A percentile compares a stretch with the other conserved stretches of the same genome.
Evolutionary conservation across 2,113 vertebrate genomes (phyloP).

Genomic region (Toxotes chatareus): DNA sequence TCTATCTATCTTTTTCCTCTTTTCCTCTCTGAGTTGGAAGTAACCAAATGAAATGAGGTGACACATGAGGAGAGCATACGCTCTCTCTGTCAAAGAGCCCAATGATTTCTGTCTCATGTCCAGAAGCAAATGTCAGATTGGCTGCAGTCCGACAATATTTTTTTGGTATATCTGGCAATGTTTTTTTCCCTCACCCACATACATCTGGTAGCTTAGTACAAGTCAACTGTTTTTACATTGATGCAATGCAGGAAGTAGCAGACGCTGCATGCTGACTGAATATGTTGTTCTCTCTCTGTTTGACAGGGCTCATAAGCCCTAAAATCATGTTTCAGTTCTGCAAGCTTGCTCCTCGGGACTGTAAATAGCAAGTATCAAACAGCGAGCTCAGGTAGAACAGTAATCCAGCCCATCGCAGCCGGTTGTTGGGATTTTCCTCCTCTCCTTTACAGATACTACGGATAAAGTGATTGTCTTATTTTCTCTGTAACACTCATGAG

Average conservation of each 20-base stretch:
- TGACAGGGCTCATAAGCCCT: constrained; percentile 39
- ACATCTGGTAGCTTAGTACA: constrained; percentile 49
- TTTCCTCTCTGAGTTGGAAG: constrained; percentile 50
- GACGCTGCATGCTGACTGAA: constrained; percentile 49
- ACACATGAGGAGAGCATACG: constrained; percentile 23
- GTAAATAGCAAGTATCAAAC: constrained; percentile 42
- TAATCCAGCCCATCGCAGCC: constrained; percentile 41
- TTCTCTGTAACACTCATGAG: constrained; percentile 41
- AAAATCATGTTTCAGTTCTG: constrained; percentile 54
- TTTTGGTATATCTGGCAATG: constrained; percentile 38
- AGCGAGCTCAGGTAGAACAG: constrained; percentile 38
- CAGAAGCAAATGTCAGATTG: constrained; percentile 55
- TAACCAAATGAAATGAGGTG: constrained; percentile 71
- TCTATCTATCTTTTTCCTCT: constrained; percentile 59
- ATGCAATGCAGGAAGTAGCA: constrained; percentile 48
- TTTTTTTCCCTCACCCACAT: constrained; percentile 33
- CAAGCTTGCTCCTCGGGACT: constrained; percentile 36
- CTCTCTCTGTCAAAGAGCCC: constrained; percentile 35
- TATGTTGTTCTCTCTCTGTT: constrained; percentile 53
- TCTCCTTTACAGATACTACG: constrained; percentile 15
- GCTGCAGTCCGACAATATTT: constrained; percentile 40
- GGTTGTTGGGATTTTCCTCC: constrained; percentile 43
- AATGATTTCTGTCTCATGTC: constrained; percentile 24
- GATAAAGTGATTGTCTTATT: constrained; percentile 55
- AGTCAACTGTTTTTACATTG: constrained; percentile 53